Evolutionary conservation across 1,140 invertebrate genomes (phyloP), one percentile per base, ranked within the genome.

Genomic region (Lanistes nyassanus): DNA sequence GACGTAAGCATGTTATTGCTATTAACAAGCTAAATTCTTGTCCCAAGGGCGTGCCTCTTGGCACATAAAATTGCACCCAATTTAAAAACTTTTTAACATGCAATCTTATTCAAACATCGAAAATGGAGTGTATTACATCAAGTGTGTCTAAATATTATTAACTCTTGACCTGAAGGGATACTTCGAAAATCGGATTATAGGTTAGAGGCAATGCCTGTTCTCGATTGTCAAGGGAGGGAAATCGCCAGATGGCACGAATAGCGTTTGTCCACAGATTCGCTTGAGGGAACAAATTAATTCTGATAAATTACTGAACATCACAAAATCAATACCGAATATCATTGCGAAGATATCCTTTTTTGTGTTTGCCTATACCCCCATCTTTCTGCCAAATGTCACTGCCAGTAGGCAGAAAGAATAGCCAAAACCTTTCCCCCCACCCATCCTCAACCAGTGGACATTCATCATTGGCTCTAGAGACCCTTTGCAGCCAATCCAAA

Each of bases 271-370:
- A 26, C 51, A 56, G 34, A 23, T 58, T 58, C 23, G 36, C 51
- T 21, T 23, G 6, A 26, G 34, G 56, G 26, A 26, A 34, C 42
- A 34, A 16, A 29, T 31, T 31, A 36, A n/a, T 23, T 39, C 16
- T 67, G 65, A 67, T 67, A 67, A 67, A 67, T 67, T 36, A 67
- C 42, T 37, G 65, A 67, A 47, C 26, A 37, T 39, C n/a, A 39
- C 36, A 67, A 37, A 42, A 67, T 67, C 65, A 37, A 67, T 42
- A 37, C 36, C 2, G 36, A 39, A 67, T 67, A n/a, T n/a, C 16
- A n/a, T 39, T 26, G 42, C 65, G 42, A 37, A 37, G 65, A 37
- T 37, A 67, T 67, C 65, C 9, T 26, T 67, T 65, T 67, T 67
- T 39, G n/a, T 39, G 23, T 23, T 11, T 42, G 65, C 42, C 65